A percentile compares a stretch with the other conserved stretches of the same genome.
Evolutionary conservation across 2,888 invertebrate genomes (phyloP).

Genomic region (Oscheius sp.): DNA sequence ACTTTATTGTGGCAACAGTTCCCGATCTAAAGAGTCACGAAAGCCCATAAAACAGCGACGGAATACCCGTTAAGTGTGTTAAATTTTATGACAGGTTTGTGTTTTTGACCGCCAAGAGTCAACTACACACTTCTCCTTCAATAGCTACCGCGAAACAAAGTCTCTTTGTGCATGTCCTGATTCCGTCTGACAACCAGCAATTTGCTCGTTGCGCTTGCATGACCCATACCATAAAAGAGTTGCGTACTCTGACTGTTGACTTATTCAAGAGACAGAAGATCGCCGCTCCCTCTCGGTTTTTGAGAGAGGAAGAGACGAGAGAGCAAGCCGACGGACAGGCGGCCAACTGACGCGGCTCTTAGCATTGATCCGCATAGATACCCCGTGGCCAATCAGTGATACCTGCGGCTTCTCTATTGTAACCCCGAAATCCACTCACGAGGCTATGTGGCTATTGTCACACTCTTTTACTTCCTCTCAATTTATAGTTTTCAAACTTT

Average conservation of each 20-base stretch:
- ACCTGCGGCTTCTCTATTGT: constrained; percentile 8
- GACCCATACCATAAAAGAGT: constrained; percentile 15
- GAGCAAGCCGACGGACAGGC: constrained; percentile 19
- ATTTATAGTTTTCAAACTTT: no score
- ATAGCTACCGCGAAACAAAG: no score
- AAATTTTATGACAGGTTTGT: no score
- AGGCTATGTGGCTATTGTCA: no score
- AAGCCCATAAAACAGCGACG: no score
- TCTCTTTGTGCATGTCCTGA: constrained; percentile 24
- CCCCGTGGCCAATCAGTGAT: constrained; percentile 28
- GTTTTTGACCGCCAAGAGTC: no score
- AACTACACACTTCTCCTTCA: no score
- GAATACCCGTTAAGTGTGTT: no score
- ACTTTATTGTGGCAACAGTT: no score
- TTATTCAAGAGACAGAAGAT: background rate
- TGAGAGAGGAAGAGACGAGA: constrained; percentile 23
- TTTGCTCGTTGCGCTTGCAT: background rate
- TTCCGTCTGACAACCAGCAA: constrained; percentile 21
- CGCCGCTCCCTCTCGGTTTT: background rate
- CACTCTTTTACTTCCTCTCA: no score
- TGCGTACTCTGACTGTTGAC: constrained; percentile 8
- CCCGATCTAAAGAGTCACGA: no score
- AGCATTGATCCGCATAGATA: constrained; percentile 37
- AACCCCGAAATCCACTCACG: constrained; percentile 9
- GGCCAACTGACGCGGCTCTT: constrained; percentile 19